Conservation (phyloP, 2,113 vertebrate genomes). For the Drymodes brunneopygia region DNA sequence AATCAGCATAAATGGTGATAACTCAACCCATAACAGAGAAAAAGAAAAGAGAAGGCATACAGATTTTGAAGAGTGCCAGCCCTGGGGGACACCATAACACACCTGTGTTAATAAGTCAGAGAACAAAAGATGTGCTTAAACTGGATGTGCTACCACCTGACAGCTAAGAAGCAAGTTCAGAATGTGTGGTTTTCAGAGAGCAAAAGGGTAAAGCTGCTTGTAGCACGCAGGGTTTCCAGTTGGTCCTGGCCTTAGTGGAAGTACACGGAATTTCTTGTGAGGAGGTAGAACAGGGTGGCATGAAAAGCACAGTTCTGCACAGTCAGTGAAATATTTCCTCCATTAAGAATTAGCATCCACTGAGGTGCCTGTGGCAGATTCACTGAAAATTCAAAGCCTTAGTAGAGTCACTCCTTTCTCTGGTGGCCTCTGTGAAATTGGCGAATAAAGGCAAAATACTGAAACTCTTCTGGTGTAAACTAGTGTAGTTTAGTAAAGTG, state of each 20-base stretch:
- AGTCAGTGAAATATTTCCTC: not conserved
- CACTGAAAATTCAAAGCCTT: not conserved
- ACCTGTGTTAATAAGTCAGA: slow-evolving; percentile 49
- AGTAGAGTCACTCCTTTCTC: not conserved
- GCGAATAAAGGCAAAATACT: not conserved
- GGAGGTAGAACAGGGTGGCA: not conserved
- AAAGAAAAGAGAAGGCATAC: slow-evolving; percentile 9
- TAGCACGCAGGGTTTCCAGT: fast-evolving
- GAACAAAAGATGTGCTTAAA: slow-evolving; percentile 25
- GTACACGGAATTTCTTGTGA: not conserved
- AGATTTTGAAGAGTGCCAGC: slow-evolving; percentile 5
- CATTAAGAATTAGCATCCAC: not conserved
- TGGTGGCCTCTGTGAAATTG: not conserved
- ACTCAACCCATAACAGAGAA: slow-evolving; percentile 44
- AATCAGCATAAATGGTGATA: slow-evolving; percentile 46
- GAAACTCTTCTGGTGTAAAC: not conserved
- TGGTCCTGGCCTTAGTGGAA: not conserved
- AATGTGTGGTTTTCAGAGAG: not conserved
- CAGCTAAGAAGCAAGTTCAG: not conserved
- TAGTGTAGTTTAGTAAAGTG: not conserved
- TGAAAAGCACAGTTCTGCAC: not conserved
- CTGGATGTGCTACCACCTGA: slow-evolving; percentile 1
- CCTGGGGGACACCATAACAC: slow-evolving; percentile 50
- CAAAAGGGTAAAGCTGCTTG: not conserved
- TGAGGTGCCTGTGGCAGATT: not conserved